Base-by-base conservation (phyloP, 2,113 vertebrate species). In the Clarias gariepinus region DNA sequence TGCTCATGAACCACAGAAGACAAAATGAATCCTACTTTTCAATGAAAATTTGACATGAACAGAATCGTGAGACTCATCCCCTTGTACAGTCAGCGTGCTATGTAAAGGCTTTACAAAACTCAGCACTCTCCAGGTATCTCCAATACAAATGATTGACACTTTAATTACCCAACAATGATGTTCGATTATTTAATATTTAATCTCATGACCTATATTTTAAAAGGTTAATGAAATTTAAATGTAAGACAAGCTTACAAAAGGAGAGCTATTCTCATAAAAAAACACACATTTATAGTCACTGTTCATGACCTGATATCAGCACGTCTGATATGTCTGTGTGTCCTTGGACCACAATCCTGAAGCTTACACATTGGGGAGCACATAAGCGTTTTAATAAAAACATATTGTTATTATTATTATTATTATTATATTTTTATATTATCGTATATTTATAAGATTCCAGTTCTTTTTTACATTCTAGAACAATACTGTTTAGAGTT, bases 41-140 rank as follows among this genome's bases (percentile, higher is more conserved):
- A 9, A 5, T 33, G n/a, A 33, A 86, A 79, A 68, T 68, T 25
- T 61, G 79, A 63, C 53, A 36, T 84, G 76, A 57, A 80, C 47
- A 83, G 68, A 3, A 52, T 68, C 78, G 41, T 36, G 63, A 58
- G 47, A 41, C 18, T 4, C 47, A 79, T 58, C 57, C 21, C 19
- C 28, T 84, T 21, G 0, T 36, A 78, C 28, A 55, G 47, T 16
- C 9, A 30, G 21, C 13, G 33, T 41, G 21, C 52, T 36, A 55
- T 41, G 6, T 36, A 68, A 19, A 58, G 61, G 21, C 41, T 52
- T 18, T 9, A 52, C 0, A 76, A 6, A 63, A 41, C 41, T 10
- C 18, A 41, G 41, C 30, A 41, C 23, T 30, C 47, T 77, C 41
- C 1, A 23, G 78, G 36, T 79, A 25, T 79, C 63, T 36, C 30